Conservation (phyloP, 2,797 vertebrate species). For the Stomatorhinus walkeri region DNA sequence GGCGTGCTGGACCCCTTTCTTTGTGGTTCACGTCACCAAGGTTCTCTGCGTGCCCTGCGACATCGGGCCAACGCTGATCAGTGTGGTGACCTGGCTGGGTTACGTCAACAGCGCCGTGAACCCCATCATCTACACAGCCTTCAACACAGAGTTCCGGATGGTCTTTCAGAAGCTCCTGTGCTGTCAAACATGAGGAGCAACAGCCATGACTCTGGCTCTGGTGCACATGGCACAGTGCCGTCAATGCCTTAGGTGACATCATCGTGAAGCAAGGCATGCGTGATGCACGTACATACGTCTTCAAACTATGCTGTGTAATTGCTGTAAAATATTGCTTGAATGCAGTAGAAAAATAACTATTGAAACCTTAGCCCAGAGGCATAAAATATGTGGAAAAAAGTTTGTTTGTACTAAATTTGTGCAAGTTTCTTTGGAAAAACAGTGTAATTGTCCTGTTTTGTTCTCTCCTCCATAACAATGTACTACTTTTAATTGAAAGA, state of each 20-base stretch:
- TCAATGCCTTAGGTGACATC: slow-evolving; percentile 36
- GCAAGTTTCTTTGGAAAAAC: slow-evolving; percentile 22
- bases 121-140: slow-evolving; percentile 65
- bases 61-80: slow-evolving; percentile 57
- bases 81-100: slow-evolving; percentile 66
- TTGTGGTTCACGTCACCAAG: slow-evolving; percentile 63
- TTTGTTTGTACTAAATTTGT: slow-evolving; percentile 33
- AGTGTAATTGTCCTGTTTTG: slow-evolving; percentile 16
- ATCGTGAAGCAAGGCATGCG: slow-evolving; percentile 20
- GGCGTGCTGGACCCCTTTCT: slow-evolving; percentile 67
- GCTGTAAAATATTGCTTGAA: slow-evolving; percentile 33
- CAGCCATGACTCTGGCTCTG: background rate
- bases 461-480: background rate
- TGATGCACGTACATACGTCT: background rate
- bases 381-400: slow-evolving; percentile 44
- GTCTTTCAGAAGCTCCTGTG: slow-evolving; percentile 64
- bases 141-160: slow-evolving; percentile 61
- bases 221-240: slow-evolving; percentile 14
- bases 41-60: slow-evolving; percentile 55
- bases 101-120: slow-evolving; percentile 67
- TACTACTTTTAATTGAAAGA: background rate
- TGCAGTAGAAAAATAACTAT: slow-evolving; percentile 29
- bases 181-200: slow-evolving; percentile 43
- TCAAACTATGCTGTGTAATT: slow-evolving; percentile 15
- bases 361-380: slow-evolving; percentile 44